Conservation (phyloP, 2,888 invertebrate genomes). For the Leucozona laternaria region DNA sequence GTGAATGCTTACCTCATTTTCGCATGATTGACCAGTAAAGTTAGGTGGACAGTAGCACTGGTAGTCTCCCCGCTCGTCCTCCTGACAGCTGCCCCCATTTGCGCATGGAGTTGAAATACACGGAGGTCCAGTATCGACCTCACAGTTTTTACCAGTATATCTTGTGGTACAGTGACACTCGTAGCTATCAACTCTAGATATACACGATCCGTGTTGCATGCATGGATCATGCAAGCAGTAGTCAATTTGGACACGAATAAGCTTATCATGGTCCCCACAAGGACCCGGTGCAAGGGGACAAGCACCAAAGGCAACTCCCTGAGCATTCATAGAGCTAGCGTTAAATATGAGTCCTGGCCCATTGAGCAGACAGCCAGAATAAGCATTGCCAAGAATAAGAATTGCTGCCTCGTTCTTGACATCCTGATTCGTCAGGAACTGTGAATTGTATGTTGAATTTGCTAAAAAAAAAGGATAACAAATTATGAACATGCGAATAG, state of each 20-base stretch:
- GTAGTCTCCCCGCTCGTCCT: conserved; percentile 88
- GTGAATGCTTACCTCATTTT: conserved; percentile 88
- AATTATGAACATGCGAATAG: not conserved
- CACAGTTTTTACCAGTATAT: conserved; percentile 94
- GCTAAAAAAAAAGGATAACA: conserved; percentile 83
- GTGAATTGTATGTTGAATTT: conserved; percentile 91
- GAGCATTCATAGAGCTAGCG: conserved; percentile 86
- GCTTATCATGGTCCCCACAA: conserved; percentile 86
- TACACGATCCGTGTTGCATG: conserved; percentile 92
- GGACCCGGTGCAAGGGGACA: conserved; percentile 90
- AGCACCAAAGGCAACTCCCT: conserved; percentile 89
- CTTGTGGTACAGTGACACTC: conserved; percentile 93
- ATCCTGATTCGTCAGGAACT: conserved; percentile 89
- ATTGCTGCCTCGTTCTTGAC: conserved; percentile 89
- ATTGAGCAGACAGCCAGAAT: conserved; percentile 93
- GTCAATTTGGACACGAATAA: conserved; percentile 86
- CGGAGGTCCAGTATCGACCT: conserved; percentile 91
- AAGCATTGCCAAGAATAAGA: conserved; percentile 91
- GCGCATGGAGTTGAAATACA: conserved; percentile 89
- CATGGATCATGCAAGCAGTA: conserved; percentile 92
- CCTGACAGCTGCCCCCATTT: conserved; percentile 90
- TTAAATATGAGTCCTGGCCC: conserved; percentile 94
- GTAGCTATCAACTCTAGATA: conserved; percentile 90
- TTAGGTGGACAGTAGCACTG: conserved; percentile 89
- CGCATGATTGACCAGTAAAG: conserved; percentile 89